A percentile compares a stretch with the other conserved stretches of the same genome.
These are phyloP conservation scores for Megalurothrips usitatus DNA, from an alignment of 2,888 invertebrate genomes.

Conservation along the genomic window DNA sequence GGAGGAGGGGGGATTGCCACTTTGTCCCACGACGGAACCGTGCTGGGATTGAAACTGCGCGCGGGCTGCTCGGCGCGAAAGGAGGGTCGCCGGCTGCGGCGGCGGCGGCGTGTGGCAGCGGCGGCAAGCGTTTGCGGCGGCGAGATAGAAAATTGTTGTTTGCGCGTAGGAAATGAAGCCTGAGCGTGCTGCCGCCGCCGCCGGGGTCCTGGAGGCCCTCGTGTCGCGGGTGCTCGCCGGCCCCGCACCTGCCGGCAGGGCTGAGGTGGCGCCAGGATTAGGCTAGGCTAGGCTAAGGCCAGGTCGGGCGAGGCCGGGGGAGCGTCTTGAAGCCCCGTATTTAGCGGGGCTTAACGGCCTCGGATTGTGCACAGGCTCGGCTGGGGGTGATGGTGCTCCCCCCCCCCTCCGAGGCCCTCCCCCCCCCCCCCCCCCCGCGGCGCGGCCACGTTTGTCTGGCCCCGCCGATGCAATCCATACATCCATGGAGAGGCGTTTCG, in stretches of 20 bases:
- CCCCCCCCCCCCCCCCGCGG: too few species aligned
- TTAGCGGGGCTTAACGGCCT: neutral
- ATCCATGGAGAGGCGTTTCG: too few species aligned
- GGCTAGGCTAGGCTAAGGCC: neutral
- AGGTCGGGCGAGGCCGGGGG: neutral
- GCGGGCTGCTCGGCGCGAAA: neutral
- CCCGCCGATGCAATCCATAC: too few species aligned
- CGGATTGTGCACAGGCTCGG: neutral
- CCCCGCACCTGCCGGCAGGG: too few species aligned
- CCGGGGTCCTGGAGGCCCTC: too few species aligned
- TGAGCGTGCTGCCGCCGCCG: neutral
- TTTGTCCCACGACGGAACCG: neutral
- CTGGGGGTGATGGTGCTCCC: too few species aligned
- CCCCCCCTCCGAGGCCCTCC: too few species aligned
- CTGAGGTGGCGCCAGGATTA: too few species aligned
- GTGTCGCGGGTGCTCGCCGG: too few species aligned
- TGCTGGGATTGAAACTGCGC: neutral
- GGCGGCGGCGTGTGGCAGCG: neutral
- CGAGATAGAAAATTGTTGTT: constrained; percentile 7
- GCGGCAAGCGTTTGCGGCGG: neutral
- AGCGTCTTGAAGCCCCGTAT: neutral
- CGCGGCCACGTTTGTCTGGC: too few species aligned
- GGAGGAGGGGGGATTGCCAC: constrained; percentile 2
- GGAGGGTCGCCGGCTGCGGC: neutral
- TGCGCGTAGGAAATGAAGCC: constrained; percentile 1